Evolutionary conservation across 2,888 invertebrate genomes (phyloP).

Genomic region (Trissolcus japonicus): DNA sequence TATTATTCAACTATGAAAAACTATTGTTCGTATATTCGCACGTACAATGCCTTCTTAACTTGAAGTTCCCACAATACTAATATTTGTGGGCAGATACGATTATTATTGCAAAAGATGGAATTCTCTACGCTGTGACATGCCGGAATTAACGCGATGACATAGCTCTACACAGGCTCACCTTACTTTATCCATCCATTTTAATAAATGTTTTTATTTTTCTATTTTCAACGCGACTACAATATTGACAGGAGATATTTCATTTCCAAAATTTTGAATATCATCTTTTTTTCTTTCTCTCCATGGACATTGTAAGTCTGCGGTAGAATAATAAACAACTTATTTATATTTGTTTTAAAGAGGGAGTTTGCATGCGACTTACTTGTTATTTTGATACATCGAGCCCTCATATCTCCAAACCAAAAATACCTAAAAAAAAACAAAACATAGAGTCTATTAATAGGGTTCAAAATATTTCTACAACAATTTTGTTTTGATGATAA

Average conservation of each 20-base stretch:
- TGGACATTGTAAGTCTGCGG: not conserved
- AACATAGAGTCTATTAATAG: not conserved
- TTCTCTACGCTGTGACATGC: conserved; percentile 12
- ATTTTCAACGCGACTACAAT: conserved; percentile 18
- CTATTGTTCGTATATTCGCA: not conserved
- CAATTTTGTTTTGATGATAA: too few relatives aligned
- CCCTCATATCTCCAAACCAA: not conserved
- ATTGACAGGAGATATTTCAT: conserved; percentile 30
- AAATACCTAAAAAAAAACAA: not conserved
- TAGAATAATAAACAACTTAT: not conserved
- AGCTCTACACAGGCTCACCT: conserved; percentile 6
- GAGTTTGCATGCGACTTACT: too few relatives aligned
- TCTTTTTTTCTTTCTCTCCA: not conserved
- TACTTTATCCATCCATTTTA: conserved; percentile 21
- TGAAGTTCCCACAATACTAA: conserved; percentile 25
- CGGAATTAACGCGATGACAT: conserved; percentile 2
- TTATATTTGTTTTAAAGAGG: too few relatives aligned
- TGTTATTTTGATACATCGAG: too few relatives aligned
- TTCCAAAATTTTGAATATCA: conserved; percentile 27
- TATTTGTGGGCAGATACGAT: conserved; percentile 37
- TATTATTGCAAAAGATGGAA: conserved; percentile 18
- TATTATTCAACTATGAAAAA: conserved; percentile 17
- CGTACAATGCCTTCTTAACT: conserved; percentile 8
- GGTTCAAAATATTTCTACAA: too few relatives aligned
- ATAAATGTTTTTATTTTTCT: conserved; percentile 32